A percentile compares a stretch with the other conserved stretches of the same genome.
Conservation (phyloP, 1,140 invertebrate genomes). For the Anthonomus grandis region DNA sequence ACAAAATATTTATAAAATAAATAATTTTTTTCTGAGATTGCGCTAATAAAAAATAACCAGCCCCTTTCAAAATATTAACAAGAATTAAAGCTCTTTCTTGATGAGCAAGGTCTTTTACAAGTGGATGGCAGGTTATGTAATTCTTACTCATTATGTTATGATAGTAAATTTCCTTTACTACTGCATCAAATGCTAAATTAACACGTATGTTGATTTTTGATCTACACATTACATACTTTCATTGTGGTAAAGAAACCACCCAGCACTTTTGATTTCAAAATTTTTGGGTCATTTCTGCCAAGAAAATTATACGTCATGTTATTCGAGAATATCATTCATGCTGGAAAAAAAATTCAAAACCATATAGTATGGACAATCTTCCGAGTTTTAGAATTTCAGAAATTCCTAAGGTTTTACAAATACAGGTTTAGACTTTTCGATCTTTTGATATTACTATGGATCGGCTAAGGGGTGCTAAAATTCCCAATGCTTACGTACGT, state of each 20-base stretch:
- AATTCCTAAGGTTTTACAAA: not conserved
- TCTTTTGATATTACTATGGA: not conserved
- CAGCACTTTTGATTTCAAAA: conserved; percentile 16
- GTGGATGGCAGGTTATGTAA: not conserved
- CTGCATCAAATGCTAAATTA: not conserved
- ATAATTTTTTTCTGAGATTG: not conserved
- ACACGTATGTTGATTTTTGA: conserved; percentile 4
- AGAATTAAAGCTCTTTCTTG: conserved; percentile 5
- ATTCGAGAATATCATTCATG: not conserved
- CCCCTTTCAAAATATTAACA: not conserved
- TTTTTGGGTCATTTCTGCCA: conserved; percentile 7
- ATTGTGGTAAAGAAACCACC: conserved; percentile 34
- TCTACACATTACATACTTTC: conserved; percentile 16
- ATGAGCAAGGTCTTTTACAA: not conserved
- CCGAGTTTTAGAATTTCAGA: not conserved
- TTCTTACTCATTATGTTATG: not conserved
- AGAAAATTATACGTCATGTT: not conserved
- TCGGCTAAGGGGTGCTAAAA: not conserved
- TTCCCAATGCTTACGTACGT: not conserved
- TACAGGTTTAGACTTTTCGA: not conserved
- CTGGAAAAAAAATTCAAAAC: not conserved
- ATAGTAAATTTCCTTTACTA: conserved; percentile 1
- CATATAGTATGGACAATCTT: not conserved
- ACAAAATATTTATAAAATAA: not conserved
- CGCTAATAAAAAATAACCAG: not conserved